Evolutionary conservation across 92 coral and sea anemone species (phyloP).

Genomic region (Phymanthus crucifer): DNA sequence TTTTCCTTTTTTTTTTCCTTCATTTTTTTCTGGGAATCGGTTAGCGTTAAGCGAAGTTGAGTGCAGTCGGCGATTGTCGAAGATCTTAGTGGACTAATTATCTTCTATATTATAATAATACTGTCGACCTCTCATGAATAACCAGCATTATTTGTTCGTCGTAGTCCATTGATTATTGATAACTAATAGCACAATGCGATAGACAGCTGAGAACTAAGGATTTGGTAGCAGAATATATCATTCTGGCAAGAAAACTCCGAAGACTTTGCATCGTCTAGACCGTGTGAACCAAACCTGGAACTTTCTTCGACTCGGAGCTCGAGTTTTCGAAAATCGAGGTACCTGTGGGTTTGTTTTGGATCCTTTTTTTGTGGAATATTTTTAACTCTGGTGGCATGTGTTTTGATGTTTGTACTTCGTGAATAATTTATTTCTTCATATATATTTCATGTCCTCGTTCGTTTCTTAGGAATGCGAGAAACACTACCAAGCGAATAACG

Average conservation of each 20-base stretch:
- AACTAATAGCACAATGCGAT: conserved; percentile 6
- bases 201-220: conserved; percentile 12
- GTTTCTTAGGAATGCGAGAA: conserved; percentile 24
- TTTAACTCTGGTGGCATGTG: conserved; percentile 17
- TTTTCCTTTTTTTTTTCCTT: too few species aligned
- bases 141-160: conserved; percentile 15
- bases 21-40: neutral
- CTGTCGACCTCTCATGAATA: conserved; percentile 20
- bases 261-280: conserved; percentile 9
- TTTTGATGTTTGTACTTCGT: conserved; percentile 1
- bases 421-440: conserved; percentile 4
- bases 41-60: neutral
- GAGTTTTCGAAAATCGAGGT: neutral
- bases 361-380: neutral
- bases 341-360: neutral
- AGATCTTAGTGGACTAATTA: conserved; percentile 5
- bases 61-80: neutral
- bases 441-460: conserved; percentile 12
- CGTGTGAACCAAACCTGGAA: neutral
- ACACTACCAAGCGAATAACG: too few species aligned
- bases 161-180: conserved; percentile 12
- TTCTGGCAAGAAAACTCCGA: conserved; percentile 3
- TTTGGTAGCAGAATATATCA: conserved; percentile 14
- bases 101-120: conserved; percentile 7
- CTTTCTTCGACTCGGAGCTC: neutral